Conservation (phyloP, 2,797 vertebrate genomes). For the Zonotrichia albicollis region DNA sequence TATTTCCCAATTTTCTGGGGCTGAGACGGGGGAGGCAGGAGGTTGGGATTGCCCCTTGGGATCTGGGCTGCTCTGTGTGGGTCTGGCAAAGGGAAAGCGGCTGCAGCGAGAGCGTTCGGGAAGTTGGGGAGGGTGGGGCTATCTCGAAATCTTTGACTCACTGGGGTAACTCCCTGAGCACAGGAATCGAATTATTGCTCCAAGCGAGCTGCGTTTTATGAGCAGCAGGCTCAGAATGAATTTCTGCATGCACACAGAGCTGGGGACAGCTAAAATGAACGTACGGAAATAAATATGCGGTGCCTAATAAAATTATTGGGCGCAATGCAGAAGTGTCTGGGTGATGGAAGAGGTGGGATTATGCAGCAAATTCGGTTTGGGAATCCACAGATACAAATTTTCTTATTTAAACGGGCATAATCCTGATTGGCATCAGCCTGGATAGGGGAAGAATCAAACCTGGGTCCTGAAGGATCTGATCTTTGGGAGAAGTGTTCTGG, state of each 20-base stretch:
- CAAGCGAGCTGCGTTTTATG: conserved; percentile 28
- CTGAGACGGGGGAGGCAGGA: conserved; percentile 22
- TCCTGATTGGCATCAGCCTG: conserved; percentile 45
- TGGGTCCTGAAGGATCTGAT: conserved; percentile 18
- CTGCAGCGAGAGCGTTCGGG: conserved; percentile 63
- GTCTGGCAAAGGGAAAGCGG: conserved; percentile 62
- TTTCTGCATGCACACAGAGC: background rate
- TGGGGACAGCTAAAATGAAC: background rate
- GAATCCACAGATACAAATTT: conserved; percentile 11
- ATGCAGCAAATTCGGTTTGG: background rate
- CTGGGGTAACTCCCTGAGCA: conserved; percentile 70
- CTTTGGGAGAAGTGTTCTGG: conserved; percentile 39
- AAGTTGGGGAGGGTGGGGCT: conserved; percentile 74
- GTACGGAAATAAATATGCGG: background rate
- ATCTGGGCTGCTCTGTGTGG: conserved; percentile 55
- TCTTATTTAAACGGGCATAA: conserved; percentile 22
- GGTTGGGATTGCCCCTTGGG: conserved; percentile 50
- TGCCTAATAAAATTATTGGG: background rate
- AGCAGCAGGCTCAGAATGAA: conserved; percentile 19
- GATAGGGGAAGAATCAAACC: conserved; percentile 37
- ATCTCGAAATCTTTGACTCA: conserved; percentile 76
- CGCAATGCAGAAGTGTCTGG: conserved; percentile 15
- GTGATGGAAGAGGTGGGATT: conserved; percentile 9
- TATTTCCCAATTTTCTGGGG: background rate
- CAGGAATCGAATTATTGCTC: conserved; percentile 68